phyloP scores from a whole-genome alignment of 2,113 vertebrate species.

The Podarcis raffonei region DNA sequence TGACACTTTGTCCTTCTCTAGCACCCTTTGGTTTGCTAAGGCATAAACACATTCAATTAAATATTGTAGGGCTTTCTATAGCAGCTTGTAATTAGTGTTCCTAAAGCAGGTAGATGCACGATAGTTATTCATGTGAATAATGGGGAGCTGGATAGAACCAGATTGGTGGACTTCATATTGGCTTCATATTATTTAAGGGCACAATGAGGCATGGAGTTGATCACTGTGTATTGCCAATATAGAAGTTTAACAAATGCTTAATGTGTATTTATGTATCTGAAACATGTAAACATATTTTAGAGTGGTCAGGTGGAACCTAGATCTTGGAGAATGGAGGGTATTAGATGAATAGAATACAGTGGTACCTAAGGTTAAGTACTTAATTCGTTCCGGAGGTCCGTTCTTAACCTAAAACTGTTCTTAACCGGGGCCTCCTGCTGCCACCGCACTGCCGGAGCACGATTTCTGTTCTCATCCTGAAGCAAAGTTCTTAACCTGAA shows the following conservation, averaged over 20 bases:
- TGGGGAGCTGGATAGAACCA: slow-evolving; percentile 33
- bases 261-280: not conserved
- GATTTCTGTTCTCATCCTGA: too few species aligned
- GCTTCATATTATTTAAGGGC: slow-evolving; percentile 44
- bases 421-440: too few species aligned
- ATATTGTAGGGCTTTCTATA: slow-evolving; percentile 41
- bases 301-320: not conserved
- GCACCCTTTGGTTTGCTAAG: slow-evolving; percentile 62
- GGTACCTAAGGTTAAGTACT: too few species aligned
- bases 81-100: slow-evolving; percentile 32
- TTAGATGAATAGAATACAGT: too few species aligned
- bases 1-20: slow-evolving; percentile 57
- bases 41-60: slow-evolving; percentile 63
- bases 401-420: too few species aligned
- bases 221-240: accelerated
- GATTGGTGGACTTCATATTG: not conserved
- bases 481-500: too few species aligned
- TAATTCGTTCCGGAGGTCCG: too few species aligned
- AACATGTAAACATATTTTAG: not conserved
- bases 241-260: not conserved
- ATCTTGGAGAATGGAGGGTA: too few species aligned
- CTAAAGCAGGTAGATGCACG: not conserved
- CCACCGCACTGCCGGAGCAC: too few species aligned
- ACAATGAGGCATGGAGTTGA: not conserved
- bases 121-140: slow-evolving; percentile 22